Percentiles rank a stretch among this genome's conserved stretches.
Conservation (phyloP, 2,113 vertebrate species). For the Etheostoma cragini region DNA sequence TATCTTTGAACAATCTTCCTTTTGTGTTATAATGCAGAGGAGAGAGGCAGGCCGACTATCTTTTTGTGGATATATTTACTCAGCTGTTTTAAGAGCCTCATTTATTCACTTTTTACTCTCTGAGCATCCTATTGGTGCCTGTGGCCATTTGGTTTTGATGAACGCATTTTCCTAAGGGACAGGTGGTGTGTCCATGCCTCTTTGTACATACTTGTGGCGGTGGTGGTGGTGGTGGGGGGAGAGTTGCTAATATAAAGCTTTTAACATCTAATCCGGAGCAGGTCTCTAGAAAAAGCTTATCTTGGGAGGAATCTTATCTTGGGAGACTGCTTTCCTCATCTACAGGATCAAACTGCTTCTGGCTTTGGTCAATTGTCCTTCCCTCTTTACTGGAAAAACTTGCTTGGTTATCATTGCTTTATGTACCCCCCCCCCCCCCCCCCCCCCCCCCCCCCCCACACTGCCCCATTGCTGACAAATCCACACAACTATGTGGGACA, state of each 20-base stretch:
- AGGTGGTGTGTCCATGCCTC: slow-evolving; percentile 66
- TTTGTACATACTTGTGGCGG: slow-evolving; percentile 48
- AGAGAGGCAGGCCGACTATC: slow-evolving; percentile 9
- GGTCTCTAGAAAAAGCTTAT: slow-evolving; percentile 59
- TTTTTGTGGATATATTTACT: slow-evolving; percentile 24
- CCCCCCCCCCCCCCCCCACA: slow-evolving; percentile 24
- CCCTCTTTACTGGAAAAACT: slow-evolving; percentile 56
- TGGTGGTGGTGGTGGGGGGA: slow-evolving; percentile 6
- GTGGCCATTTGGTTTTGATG: slow-evolving; percentile 50
- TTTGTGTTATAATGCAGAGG: background rate
- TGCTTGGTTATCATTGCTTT: slow-evolving; percentile 64
- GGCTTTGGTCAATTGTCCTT: slow-evolving; percentile 41
- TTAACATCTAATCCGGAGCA: slow-evolving; percentile 51
- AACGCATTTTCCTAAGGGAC: slow-evolving; percentile 47
- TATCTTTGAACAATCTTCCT: slow-evolving; percentile 19
- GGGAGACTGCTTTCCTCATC: slow-evolving; percentile 20
- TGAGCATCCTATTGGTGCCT: slow-evolving; percentile 28
- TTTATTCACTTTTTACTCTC: slow-evolving; percentile 33
- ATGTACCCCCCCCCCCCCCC: slow-evolving; percentile 27
- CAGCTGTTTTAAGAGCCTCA: slow-evolving; percentile 1
- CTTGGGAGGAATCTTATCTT: background rate
- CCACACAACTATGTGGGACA: slow-evolving; percentile 80
- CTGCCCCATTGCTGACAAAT: slow-evolving; percentile 76
- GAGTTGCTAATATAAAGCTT: slow-evolving; percentile 55
- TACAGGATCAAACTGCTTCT: slow-evolving; percentile 8